Evolutionary conservation across 2,888 invertebrate species (phyloP).

Genomic region (Apamea crenata): DNA sequence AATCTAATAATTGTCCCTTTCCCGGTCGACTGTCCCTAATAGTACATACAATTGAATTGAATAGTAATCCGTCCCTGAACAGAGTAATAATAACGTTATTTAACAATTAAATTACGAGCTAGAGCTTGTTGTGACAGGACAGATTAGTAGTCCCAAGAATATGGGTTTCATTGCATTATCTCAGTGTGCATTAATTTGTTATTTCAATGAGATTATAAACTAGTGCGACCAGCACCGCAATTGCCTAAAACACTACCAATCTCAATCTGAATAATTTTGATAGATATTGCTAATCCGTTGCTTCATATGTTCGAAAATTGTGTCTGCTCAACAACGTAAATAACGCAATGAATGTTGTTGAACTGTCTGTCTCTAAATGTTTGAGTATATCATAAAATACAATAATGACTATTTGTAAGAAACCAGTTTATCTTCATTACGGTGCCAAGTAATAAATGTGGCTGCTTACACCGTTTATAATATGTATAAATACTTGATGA

Average conservation of each 20-base stretch:
- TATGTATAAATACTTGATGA: constrained; percentile 16
- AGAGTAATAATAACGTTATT: constrained; percentile 12
- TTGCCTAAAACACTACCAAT: too few species aligned
- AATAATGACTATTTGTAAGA: constrained; percentile 18
- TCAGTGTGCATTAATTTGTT: background rate
- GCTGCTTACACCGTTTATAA: constrained; percentile 23
- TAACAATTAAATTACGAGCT: background rate
- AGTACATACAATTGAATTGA: constrained; percentile 17
- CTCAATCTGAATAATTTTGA: too few species aligned
- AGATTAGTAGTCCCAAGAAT: background rate
- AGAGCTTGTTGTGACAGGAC: constrained; percentile 13
- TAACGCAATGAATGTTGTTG: too few species aligned
- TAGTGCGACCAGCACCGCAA: background rate
- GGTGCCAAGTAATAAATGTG: constrained; percentile 56
- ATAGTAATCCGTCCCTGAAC: background rate
- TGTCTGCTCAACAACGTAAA: too few species aligned
- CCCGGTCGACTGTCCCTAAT: background rate
- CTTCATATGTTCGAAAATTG: too few species aligned
- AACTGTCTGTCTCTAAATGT: background rate
- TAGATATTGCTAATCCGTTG: too few species aligned
- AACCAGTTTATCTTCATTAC: constrained; percentile 25
- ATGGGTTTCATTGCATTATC: background rate
- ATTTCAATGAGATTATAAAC: background rate
- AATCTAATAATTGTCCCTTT: background rate
- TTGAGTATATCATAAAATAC: constrained; percentile 24